phyloP scores from a whole-genome alignment of 2,888 invertebrate genomes.

The Hydroisotoma schaefferi region DNA sequence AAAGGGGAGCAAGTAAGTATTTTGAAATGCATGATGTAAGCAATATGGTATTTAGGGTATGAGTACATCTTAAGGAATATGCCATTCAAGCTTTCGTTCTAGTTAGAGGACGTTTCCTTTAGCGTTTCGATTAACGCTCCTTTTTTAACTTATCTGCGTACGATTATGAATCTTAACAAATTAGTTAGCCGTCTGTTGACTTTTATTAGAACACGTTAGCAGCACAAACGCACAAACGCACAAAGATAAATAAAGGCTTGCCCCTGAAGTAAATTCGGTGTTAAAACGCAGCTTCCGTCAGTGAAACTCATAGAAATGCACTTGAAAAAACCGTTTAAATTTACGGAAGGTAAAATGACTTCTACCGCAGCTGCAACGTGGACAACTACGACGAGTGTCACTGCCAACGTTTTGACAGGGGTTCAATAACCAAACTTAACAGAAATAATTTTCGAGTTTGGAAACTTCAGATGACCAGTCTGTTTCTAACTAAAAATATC shows the following conservation, averaged over 20 bases:
- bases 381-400: constrained; percentile 10
- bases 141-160: too few species aligned
- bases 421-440: constrained; percentile 22
- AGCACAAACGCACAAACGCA: not conserved
- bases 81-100: too few species aligned
- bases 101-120: too few species aligned
- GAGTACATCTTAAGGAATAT: too few species aligned
- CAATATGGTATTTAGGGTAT: too few species aligned
- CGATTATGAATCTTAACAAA: too few species aligned
- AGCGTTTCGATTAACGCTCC: too few species aligned
- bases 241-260: not conserved
- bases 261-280: constrained; percentile 1
- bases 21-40: too few species aligned
- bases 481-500: constrained; percentile 16
- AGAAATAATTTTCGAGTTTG: constrained; percentile 28
- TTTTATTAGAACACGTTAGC: not conserved
- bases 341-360: not conserved
- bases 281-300: too few species aligned
- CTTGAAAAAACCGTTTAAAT: not conserved
- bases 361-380: not conserved
- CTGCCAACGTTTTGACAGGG: constrained; percentile 18
- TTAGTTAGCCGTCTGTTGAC: not conserved
- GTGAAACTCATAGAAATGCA: too few species aligned
- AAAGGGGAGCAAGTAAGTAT: too few species aligned
- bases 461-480: constrained; percentile 23